phyloP scores from a whole-genome alignment of 2,888 invertebrate genomes.

The Caenorhabditis sp. region DNA sequence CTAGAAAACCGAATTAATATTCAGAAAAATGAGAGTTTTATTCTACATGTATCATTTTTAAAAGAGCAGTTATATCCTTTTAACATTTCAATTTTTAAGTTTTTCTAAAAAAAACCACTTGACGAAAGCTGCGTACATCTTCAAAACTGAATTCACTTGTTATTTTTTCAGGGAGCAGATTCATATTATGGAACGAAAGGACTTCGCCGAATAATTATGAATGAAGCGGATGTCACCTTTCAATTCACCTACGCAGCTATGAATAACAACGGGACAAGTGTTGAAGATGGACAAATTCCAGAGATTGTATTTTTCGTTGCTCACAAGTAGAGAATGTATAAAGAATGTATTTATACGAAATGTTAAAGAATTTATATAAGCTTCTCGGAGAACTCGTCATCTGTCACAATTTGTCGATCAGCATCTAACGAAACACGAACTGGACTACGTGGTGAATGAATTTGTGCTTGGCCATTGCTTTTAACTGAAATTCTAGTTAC shows the following conservation, averaged over 20 bases:
- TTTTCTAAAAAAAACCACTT: background rate
- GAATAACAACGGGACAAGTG: conserved; percentile 82
- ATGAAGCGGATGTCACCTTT: conserved; percentile 73
- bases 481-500: conserved; percentile 39
- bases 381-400: conserved; percentile 43
- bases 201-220: conserved; percentile 80
- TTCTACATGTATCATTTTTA: too few relatives aligned
- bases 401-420: conserved; percentile 31
- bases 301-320: conserved; percentile 81
- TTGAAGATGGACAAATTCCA: conserved; percentile 87
- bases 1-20: too few relatives aligned
- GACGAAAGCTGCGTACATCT: background rate
- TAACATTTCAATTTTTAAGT: too few relatives aligned
- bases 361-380: conserved; percentile 20
- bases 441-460: conserved; percentile 35
- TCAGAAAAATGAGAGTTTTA: too few relatives aligned
- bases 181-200: conserved; percentile 87
- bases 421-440: conserved; percentile 30
- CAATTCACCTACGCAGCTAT: conserved; percentile 86
- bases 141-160: background rate
- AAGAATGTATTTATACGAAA: background rate
- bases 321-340: background rate
- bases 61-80: too few relatives aligned
- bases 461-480: conserved; percentile 38
- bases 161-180: conserved; percentile 80